Conservation (phyloP, 2,888 invertebrate genomes). For the Caenorhabditis drosophilae region DNA sequence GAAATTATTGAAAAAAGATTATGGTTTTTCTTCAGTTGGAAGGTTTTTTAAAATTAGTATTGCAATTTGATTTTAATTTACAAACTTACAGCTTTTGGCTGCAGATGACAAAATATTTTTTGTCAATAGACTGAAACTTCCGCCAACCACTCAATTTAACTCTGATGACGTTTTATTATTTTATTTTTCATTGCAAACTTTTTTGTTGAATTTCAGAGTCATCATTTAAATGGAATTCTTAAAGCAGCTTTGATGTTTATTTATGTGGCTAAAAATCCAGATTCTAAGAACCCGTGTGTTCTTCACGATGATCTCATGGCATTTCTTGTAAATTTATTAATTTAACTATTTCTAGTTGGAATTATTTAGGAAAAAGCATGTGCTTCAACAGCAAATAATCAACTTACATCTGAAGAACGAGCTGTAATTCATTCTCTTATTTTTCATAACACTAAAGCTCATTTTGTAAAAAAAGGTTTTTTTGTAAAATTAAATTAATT, state of each 20-base stretch:
- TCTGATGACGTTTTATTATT: slow-evolving; percentile 1
- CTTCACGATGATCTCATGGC: slow-evolving; percentile 20
- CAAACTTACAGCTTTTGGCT: too few relatives aligned
- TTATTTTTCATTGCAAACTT: background rate
- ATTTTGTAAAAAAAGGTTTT: slow-evolving; percentile 5
- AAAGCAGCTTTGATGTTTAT: slow-evolving; percentile 26
- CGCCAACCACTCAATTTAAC: background rate
- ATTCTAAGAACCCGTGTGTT: slow-evolving; percentile 12
- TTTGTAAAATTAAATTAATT: too few relatives aligned
- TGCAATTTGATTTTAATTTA: too few relatives aligned
- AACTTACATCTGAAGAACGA: slow-evolving; percentile 1
- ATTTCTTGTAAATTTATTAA: slow-evolving; percentile 16
- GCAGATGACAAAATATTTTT: slow-evolving; percentile 3
- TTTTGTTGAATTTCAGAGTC: background rate
- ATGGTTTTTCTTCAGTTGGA: slow-evolving; percentile 2
- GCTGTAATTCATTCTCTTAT: slow-evolving; percentile 15
- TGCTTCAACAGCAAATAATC: background rate
- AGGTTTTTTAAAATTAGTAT: background rate
- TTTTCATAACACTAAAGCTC: slow-evolving; percentile 5
- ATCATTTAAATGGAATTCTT: slow-evolving; percentile 13
- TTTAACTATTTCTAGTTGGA: background rate
- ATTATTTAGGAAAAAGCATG: background rate
- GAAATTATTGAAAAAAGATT: slow-evolving; percentile 1
- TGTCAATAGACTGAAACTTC: slow-evolving; percentile 1
- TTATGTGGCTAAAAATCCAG: slow-evolving; percentile 19